A percentile compares a stretch with the other conserved stretches of the same genome.
phyloP scores from a whole-genome alignment of 2,888 invertebrate species.

The Eudemis profundana region DNA sequence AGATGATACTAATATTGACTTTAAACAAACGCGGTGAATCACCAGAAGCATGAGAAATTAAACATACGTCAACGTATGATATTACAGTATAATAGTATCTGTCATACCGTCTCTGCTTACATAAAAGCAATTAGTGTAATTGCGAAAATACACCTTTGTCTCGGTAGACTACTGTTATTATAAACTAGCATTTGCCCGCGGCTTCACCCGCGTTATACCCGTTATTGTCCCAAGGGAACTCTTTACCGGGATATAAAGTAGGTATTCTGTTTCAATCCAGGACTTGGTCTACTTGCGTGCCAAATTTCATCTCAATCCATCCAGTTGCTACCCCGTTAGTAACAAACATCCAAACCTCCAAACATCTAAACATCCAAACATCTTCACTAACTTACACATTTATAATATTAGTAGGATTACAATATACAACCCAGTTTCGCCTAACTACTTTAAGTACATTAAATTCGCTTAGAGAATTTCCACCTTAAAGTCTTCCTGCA shows the following conservation, averaged over 20 bases:
- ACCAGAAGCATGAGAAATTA: not conserved
- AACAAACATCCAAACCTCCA: too few species aligned
- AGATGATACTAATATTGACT: not conserved
- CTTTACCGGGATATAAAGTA: too few species aligned
- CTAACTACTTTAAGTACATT: slow-evolving; percentile 1
- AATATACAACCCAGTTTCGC: slow-evolving; percentile 22
- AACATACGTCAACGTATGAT: slow-evolving; percentile 24
- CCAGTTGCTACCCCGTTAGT: too few species aligned
- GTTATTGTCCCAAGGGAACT: too few species aligned
- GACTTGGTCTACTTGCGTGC: too few species aligned
- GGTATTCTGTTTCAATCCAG: too few species aligned
- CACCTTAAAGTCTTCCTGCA: not conserved
- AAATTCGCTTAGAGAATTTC: not conserved
- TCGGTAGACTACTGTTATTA: slow-evolving; percentile 23
- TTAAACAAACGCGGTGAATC: not conserved
- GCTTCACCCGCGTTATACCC: too few species aligned
- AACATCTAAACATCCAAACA: too few species aligned
- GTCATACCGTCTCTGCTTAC: slow-evolving; percentile 31
- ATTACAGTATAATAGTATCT: slow-evolving; percentile 21
- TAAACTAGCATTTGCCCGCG: too few species aligned
- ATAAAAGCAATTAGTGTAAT: slow-evolving; percentile 38
- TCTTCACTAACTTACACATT: too few species aligned
- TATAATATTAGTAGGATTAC: too few species aligned
- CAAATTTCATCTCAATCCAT: too few species aligned
- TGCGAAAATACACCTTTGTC: slow-evolving; percentile 27